Evolutionary conservation across 2,797 vertebrate species (phyloP).

Genomic region (Scyliorhinus canicula): DNA sequence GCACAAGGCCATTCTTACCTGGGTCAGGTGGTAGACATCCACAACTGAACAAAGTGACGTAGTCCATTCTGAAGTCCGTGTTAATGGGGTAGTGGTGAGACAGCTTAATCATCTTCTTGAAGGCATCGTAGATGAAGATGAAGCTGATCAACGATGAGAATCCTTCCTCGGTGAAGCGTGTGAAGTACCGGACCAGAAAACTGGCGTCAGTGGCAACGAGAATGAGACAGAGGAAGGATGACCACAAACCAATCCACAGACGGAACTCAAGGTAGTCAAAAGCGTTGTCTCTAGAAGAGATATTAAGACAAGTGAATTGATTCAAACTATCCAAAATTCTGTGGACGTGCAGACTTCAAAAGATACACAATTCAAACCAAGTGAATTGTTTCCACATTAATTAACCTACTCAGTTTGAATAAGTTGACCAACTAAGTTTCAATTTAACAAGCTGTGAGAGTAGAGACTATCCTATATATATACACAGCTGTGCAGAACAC

Average conservation of each 20-base stretch:
- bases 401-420: not conserved
- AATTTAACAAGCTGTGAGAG: not conserved
- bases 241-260: constrained; percentile 96
- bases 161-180: constrained; percentile 95
- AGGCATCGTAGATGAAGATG: constrained; percentile 97
- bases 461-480: not conserved
- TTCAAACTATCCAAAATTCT: not conserved
- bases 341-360: not conserved
- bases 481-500: not conserved
- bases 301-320: not conserved
- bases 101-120: constrained; percentile 97
- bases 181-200: constrained; percentile 95
- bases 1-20: constrained; percentile 60
- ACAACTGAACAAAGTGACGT: constrained; percentile 79
- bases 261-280: constrained; percentile 97
- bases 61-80: constrained; percentile 67
- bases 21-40: constrained; percentile 69
- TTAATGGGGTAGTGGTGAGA: constrained; percentile 88
- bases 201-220: constrained; percentile 92
- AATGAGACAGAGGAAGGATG: constrained; percentile 81
- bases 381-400: not conserved
- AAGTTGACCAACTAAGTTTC: not conserved
- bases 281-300: constrained; percentile 67
- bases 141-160: constrained; percentile 98
- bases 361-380: not conserved